Conservation (phyloP, 2,888 invertebrate species). For the Fabriciana adippe region DNA sequence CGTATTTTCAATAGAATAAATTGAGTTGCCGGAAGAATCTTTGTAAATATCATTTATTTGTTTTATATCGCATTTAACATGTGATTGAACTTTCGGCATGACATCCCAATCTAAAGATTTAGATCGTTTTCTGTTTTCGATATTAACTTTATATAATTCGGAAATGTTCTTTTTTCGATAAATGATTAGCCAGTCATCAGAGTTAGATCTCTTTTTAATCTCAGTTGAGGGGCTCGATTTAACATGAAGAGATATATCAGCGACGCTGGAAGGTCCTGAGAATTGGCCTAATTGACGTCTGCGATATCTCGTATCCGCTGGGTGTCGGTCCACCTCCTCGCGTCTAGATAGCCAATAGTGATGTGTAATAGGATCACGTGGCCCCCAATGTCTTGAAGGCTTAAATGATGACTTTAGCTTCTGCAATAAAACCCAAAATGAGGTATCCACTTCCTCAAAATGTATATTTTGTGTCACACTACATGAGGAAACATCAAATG, state of each 20-base stretch:
- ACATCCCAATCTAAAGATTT: constrained; percentile 59
- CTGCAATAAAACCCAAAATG: constrained; percentile 53
- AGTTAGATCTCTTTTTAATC: constrained; percentile 58
- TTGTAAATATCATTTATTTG: constrained; percentile 11
- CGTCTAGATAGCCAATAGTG: constrained; percentile 71
- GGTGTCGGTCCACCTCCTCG: constrained; percentile 51
- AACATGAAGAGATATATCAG: constrained; percentile 41
- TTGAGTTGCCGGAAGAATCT: constrained; percentile 29
- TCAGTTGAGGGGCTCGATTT: constrained; percentile 35
- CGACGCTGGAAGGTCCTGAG: constrained; percentile 52
- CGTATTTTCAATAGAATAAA: constrained; percentile 30
- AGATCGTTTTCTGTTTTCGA: constrained; percentile 48
- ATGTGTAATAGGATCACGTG: constrained; percentile 71
- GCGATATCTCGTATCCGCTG: constrained; percentile 47
- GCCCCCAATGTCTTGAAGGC: constrained; percentile 74
- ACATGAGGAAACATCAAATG: constrained; percentile 29
- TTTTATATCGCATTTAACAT: constrained; percentile 18
- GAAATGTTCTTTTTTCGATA: constrained; percentile 53
- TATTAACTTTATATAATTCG: constrained; percentile 39
- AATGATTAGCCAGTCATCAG: constrained; percentile 66
- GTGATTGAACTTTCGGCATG: constrained; percentile 21
- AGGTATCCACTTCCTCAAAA: constrained; percentile 30
- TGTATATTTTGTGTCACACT: constrained; percentile 6
- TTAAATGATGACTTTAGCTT: constrained; percentile 68
- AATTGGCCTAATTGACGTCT: constrained; percentile 60